Evolutionary conservation across 2,113 vertebrate species (phyloP).

Genomic region (Centropus bengalensis): DNA sequence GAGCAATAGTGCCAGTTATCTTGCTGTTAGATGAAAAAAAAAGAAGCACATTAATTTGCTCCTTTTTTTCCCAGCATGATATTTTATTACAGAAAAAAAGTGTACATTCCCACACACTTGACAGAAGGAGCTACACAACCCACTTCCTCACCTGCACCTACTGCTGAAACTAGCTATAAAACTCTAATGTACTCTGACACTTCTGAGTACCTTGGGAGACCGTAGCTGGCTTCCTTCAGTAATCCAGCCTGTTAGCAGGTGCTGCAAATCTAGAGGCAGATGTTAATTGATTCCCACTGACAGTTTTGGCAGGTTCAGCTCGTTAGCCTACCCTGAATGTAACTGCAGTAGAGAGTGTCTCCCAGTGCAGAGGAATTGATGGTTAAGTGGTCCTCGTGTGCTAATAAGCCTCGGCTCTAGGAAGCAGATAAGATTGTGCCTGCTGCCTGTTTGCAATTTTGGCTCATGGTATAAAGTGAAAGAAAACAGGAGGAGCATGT

Average conservation of each 20-base stretch:
- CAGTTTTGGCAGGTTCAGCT: not conserved
- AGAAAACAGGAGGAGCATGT: not conserved
- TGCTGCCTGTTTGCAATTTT: not conserved
- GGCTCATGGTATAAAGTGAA: not conserved
- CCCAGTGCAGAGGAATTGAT: not conserved
- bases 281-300: constrained; percentile 50
- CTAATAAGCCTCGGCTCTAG: not conserved
- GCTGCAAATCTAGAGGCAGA: constrained; percentile 47
- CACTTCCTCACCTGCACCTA: not conserved
- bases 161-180: not conserved
- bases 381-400: not conserved
- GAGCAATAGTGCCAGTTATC: not conserved
- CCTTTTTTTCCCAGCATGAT: not conserved
- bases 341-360: not conserved
- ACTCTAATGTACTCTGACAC: constrained; percentile 5
- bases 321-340: not conserved
- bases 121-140: not conserved
- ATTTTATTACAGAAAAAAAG: constrained; percentile 6
- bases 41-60: not conserved
- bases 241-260: constrained; percentile 33
- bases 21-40: not conserved
- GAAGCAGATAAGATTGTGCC: not conserved
- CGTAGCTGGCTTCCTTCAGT: not conserved
- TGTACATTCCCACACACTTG: not conserved
- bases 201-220: not conserved